Base-by-base conservation (phyloP, 2,888 invertebrate species). In the Heteromurus nitidus region DNA sequence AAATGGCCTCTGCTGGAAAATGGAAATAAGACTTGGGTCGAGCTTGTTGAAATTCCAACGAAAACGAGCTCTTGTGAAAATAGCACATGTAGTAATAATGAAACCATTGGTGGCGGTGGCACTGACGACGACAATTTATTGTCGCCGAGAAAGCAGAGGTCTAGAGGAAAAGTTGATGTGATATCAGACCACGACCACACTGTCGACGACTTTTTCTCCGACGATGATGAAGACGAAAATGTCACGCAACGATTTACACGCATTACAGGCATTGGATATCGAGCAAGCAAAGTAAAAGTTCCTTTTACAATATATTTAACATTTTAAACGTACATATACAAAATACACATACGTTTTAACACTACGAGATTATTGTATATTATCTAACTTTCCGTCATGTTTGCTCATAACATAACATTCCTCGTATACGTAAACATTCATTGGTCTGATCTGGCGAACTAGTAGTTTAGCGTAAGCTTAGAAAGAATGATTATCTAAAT, bases 201-300 rank as follows among this genome's bases (percentile, higher is more conserved):
- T n/a, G 58, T 64, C 26, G 79, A 72, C 64, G 82, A 82, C 26
- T 77, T 64, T 50, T 65, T 58, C 36, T 68, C 80, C 11, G 79
- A n/a, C n/a, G n/a, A 81, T 47, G 80, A 84, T 22, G 62, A 84
- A 62, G 90, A 92, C 79, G 90, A 90, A 82, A 90, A 91, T 88
- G 90, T 92, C 86, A 90, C 91, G 77, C 92, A 92, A 88, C 90
- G 91, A 83, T 92, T 92, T 89, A 89, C 91, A 84, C 89, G 91
- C 84, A 92, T 92, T 80, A 91, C 91, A 82, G 90, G 80, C 42
- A 74, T 80, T 31, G 80, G 73, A 47, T 74, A 74, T 36, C 70
- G 82, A 28, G 82, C 72, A 44, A 79, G 73, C 60, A 82, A 79
- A 80, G 82, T 79, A 82, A 68, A 47, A 53, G 11, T 11, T 11